Evolutionary conservation across 2,797 vertebrate species (phyloP).

Genomic region (Alosa sapidissima): DNA sequence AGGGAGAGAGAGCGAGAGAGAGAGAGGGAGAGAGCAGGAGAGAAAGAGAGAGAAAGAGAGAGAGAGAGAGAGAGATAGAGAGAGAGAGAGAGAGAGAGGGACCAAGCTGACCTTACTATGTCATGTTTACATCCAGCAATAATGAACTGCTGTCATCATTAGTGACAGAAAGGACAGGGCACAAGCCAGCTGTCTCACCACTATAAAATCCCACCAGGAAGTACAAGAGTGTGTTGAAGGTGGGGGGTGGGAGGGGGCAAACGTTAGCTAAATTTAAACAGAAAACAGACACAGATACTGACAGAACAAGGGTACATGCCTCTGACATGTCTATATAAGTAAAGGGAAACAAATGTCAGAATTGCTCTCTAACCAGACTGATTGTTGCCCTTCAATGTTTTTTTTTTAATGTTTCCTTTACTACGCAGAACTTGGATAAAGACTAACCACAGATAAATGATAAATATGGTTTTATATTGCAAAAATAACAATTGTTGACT

Average conservation of each 20-base stretch:
- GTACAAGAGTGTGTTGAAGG: not conserved
- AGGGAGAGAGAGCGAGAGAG: not conserved
- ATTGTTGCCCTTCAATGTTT: not conserved
- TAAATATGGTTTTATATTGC: not conserved
- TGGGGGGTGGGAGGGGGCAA: not conserved
- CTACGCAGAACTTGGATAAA: not conserved
- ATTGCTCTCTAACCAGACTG: not conserved
- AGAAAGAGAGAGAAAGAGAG: not conserved
- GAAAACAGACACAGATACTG: not conserved
- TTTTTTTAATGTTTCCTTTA: not conserved
- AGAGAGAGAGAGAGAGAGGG: not conserved
- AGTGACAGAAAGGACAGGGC: conserved; percentile 75
- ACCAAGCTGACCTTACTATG: conserved; percentile 67
- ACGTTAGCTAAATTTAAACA: not conserved
- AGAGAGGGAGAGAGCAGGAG: conserved; percentile 30
- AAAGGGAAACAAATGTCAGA: not conserved
- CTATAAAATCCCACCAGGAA: conserved; percentile 6
- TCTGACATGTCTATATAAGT: not conserved
- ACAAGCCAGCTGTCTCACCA: conserved; percentile 73
- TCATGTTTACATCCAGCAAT: conserved; percentile 74
- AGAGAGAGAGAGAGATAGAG: not conserved
- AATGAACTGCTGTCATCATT: conserved; percentile 77
- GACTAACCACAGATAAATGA: not conserved
- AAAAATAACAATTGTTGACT: not conserved
- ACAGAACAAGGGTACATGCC: not conserved